A percentile compares a stretch with the other conserved stretches of the same genome.
Conservation (phyloP, 1,140 invertebrate genomes). For the Papilio dardanus region DNA sequence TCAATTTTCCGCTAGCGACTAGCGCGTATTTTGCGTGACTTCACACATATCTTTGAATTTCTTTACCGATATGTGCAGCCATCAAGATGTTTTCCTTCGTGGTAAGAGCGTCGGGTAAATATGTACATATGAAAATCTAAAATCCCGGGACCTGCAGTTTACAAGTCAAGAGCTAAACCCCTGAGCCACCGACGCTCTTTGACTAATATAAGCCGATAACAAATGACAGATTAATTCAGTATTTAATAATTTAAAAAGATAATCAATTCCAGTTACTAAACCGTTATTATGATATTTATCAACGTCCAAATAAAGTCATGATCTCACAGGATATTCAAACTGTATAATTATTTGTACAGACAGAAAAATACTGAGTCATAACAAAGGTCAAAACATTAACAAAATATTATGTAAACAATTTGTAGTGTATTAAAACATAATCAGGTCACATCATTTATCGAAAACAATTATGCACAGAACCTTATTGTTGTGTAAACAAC, state of each 20-base stretch:
- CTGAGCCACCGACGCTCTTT: no score
- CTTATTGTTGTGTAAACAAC: neutral
- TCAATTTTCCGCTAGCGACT: no score
- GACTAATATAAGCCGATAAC: neutral
- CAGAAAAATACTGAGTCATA: conserved; percentile 10
- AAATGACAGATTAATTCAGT: neutral
- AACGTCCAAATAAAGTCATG: neutral
- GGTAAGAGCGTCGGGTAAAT: no score
- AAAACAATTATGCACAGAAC: conserved; percentile 1
- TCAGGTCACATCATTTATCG: conserved; percentile 7
- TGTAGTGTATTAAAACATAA: conserved; percentile 13
- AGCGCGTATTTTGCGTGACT: no score
- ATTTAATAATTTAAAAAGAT: neutral
- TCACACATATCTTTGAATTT: no score
- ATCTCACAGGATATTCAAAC: conserved; percentile 12
- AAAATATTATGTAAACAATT: conserved; percentile 20
- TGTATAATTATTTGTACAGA: conserved; percentile 22
- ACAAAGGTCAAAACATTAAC: neutral
- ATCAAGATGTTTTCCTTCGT: no score
- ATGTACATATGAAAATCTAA: no score
- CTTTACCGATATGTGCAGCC: no score
- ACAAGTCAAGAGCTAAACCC: no score
- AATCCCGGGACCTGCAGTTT: no score
- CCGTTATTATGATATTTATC: neutral
- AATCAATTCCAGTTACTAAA: neutral